Evolutionary conservation across 2,888 invertebrate species (phyloP), one percentile per base, ranked within the genome.

Genomic region (Ornithoptera priamus): DNA sequence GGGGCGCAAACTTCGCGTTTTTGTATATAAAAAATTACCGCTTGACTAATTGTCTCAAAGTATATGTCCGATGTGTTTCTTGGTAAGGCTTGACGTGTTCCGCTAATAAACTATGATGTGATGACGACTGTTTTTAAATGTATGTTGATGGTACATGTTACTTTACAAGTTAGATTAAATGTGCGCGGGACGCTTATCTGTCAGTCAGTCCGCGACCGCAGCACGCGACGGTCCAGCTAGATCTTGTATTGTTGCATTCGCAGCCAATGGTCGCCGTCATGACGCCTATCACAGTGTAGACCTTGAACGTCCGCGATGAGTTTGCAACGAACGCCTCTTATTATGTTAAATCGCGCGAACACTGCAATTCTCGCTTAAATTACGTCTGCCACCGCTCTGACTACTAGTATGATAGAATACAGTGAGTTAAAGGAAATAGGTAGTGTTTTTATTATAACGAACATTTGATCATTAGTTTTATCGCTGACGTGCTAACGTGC

Each of bases 151-250:
- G 62, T 82, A 80, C 81, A 80, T 78, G 77, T 77, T 78, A 75
- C 81, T 81, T 81, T 30, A 59, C 63, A 82, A 81, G 81, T 82
- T 77, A 84, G 77, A 78, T 84, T 82, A 82, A 81, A 81, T 80
- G 80, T 80, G 82, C 82, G 82, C 82, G 82, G 78, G 78, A 75
- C 80, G 75, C 76, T 79, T 82, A 79, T 78, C 80, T 82, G 85
- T 80, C 89, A 92, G 91, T 92, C 76, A 78, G 79, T 79, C 78
- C 85, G 86, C 87, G 87, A 84, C 83, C 86, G 82, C 83, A 86
- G 86, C 79, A 82, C 82, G 80, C 81, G 65, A 50, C 64, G 59
- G 63, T 60, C 60, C 64, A 63, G 17, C 68, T 62, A n/a, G 66
- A 24, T 46, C 50, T 60, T 61, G 61, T 61, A 22, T 53, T 50